These are phyloP conservation scores for Lepetodrilus schrolli DNA, from an alignment of 2,888 invertebrate genomes.

Conservation along the genomic window DNA sequence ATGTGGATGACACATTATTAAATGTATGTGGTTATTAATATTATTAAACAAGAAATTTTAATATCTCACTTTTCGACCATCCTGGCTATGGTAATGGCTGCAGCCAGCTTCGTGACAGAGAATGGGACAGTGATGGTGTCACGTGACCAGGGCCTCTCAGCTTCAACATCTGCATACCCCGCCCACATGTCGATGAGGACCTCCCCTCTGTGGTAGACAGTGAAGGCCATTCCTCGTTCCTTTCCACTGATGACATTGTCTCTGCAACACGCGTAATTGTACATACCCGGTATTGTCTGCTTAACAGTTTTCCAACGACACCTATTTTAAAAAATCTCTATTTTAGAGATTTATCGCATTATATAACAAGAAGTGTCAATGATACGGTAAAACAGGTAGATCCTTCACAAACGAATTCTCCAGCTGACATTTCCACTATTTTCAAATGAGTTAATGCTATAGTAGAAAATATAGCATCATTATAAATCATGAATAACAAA, in stretches of 20 bases:
- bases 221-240: slow-evolving; percentile 58
- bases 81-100: slow-evolving; percentile 46
- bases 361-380: too few species aligned
- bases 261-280: slow-evolving; percentile 38
- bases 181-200: slow-evolving; percentile 67
- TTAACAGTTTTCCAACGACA: too few species aligned
- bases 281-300: too few species aligned
- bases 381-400: too few species aligned
- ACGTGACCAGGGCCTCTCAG: slow-evolving; percentile 54
- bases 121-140: slow-evolving; percentile 56
- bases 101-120: slow-evolving; percentile 61
- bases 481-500: too few species aligned
- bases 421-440: too few species aligned
- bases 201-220: slow-evolving; percentile 63
- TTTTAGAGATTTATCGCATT: too few species aligned
- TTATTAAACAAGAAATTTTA: not conserved
- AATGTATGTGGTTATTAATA: not conserved
- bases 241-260: slow-evolving; percentile 41
- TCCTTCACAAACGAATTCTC: too few species aligned
- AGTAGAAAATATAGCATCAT: too few species aligned
- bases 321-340: too few species aligned
- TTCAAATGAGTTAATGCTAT: too few species aligned
- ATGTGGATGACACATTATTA: not conserved
- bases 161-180: slow-evolving; percentile 65
- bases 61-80: slow-evolving; percentile 9